Evolutionary conservation across 2,113 vertebrate species (phyloP).

Genomic region (Turdus rufiventris): DNA sequence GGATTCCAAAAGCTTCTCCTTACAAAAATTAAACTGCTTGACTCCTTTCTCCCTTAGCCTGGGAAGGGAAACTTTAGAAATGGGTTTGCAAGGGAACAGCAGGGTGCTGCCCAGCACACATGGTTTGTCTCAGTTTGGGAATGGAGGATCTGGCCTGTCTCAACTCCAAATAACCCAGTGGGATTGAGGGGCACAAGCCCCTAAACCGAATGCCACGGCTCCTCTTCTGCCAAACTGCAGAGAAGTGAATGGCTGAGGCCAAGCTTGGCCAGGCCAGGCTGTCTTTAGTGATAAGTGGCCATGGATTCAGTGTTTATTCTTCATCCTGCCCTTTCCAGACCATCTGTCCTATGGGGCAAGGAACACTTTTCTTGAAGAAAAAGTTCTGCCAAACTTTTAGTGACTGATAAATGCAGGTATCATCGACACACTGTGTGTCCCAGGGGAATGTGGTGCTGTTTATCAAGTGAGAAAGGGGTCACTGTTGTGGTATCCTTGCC

Average conservation of each 20-base stretch:
- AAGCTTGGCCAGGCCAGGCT: background rate
- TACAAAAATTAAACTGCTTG: background rate
- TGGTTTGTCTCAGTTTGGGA: background rate
- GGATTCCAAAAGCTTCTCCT: background rate
- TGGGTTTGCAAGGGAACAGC: background rate
- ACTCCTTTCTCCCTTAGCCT: background rate
- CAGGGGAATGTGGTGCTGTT: background rate
- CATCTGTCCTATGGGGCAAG: background rate
- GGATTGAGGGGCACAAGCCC: background rate
- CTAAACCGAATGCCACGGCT: background rate
- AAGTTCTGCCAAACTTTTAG: background rate
- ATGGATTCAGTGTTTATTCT: background rate
- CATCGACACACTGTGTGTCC: accelerated
- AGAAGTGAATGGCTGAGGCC: background rate
- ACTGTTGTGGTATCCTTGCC: background rate
- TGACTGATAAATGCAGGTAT: background rate
- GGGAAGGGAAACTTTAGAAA: background rate
- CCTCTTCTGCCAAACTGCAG: background rate
- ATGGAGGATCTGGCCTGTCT: background rate
- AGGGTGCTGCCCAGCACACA: background rate
- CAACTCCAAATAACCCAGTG: too few species aligned
- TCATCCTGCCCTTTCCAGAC: background rate
- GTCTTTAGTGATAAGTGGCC: background rate
- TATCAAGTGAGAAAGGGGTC: background rate
- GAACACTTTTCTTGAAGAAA: background rate